Percentiles rank a stretch among this genome's conserved stretches.
Conservation (phyloP, 2,888 invertebrate species). For the Tenthredo distinguenda region DNA sequence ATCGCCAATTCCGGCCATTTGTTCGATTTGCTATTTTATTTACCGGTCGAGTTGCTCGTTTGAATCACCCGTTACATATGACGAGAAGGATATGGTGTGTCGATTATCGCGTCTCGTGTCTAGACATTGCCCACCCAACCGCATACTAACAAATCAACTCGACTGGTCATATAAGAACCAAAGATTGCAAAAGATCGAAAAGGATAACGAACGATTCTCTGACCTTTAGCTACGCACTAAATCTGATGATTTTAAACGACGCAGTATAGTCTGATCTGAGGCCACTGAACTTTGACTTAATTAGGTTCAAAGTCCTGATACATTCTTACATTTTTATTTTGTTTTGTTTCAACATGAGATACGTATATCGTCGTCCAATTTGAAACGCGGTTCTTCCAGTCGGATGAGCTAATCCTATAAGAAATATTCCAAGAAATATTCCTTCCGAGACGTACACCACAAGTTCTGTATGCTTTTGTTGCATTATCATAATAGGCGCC, state of each 20-base stretch:
- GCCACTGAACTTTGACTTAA: slow-evolving; percentile 14
- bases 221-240: slow-evolving; percentile 17
- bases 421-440: not conserved
- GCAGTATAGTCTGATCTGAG: not conserved
- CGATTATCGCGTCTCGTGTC: slow-evolving; percentile 29
- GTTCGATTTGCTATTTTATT: not conserved
- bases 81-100: slow-evolving; percentile 20
- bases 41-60: slow-evolving; percentile 16
- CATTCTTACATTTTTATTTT: not conserved
- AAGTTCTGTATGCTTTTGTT: not conserved
- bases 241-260: slow-evolving; percentile 14
- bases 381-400: slow-evolving; percentile 8
- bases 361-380: not conserved
- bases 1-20: slow-evolving; percentile 43
- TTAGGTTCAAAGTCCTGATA: slow-evolving; percentile 21
- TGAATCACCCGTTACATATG: slow-evolving; percentile 39
- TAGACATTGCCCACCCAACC: slow-evolving; percentile 16
- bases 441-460: not conserved
- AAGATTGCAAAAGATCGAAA: not conserved
- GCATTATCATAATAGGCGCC: not conserved
- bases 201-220: not conserved
- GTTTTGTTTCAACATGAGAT: not conserved
- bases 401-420: not conserved
- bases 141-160: slow-evolving; percentile 13
- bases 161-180: not conserved